Base-by-base conservation (phyloP, 1,140 invertebrate genomes). In the Trachymyrmex septentrionalis region DNA sequence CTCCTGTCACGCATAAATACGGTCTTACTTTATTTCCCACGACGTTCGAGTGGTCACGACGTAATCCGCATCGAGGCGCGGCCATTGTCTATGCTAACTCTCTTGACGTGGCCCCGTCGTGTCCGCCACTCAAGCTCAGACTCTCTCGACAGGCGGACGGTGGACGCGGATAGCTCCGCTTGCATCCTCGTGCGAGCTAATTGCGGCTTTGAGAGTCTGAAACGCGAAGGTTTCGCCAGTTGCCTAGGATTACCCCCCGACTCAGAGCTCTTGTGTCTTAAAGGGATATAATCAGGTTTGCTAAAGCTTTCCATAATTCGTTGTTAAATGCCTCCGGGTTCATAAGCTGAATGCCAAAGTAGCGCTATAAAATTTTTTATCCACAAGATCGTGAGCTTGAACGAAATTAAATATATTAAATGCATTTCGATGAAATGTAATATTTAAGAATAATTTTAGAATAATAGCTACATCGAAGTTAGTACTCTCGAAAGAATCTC, bases 11-110 rank as follows among this genome's bases (percentile, higher is more conserved):
- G 55, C 57, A 24, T 73, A 63, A 75, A 75, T 75, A 50, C 55
- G 61, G 24, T 76, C 67, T 87, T 90, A 87, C 88, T 90, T 90
- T 88, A 85, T 90, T 90, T 90, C 80, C 81, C 73, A 85, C 78
- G 85, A 75, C 66, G 24, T 80, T 86, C 76, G 63, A 81, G 85
- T 77, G 76, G 16, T 44, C 80, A 48, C 76, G 55, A 86, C 66
- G 85, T 82, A 86, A 86, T 69, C 64, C 55, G 78, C 64, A 86
- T 86, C 30, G 85, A 86, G 78, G 80, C 66, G 77, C 80, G 85
- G 59, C 85, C 64, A 86, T 86, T 86, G 85, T 86, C 85, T 81
- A 81, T 82, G 77, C 85, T 71, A 86, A 86, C 72, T 78, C 73
- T 78, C 73, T 85, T 57, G 30, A 85, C 72, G 59, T 85, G 63